These are phyloP conservation scores for Cotesia chilonis DNA, from an alignment of 1,140 invertebrate species.

Conservation along the genomic window DNA sequence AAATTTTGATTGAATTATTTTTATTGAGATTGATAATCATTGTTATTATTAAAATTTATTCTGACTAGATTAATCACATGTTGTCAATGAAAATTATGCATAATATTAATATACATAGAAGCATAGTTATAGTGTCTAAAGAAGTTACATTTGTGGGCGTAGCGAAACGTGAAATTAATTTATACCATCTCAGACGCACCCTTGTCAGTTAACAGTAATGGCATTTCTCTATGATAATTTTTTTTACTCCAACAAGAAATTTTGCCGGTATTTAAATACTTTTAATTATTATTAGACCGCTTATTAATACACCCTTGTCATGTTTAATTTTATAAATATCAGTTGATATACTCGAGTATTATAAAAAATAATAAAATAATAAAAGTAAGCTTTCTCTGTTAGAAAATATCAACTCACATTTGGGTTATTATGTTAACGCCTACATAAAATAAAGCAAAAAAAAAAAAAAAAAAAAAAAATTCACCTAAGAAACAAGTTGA, in stretches of 20 bases:
- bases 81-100: slow-evolving; percentile 2
- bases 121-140: neutral
- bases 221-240: slow-evolving; percentile 10
- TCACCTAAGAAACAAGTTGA: neutral
- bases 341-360: no score
- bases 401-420: neutral
- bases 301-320: neutral
- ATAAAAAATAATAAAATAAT: neutral
- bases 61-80: slow-evolving; percentile 9
- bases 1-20: no score
- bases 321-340: neutral
- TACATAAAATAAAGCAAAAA: neutral
- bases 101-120: slow-evolving; percentile 1
- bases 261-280: no score
- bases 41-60: neutral
- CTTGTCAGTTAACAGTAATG: slow-evolving; percentile 11
- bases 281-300: no score
- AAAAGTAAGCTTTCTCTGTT: neutral
- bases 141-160: slow-evolving; percentile 4
- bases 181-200: neutral
- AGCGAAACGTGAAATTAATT: slow-evolving; percentile 19
- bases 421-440: slow-evolving; percentile 1
- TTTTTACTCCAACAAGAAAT: neutral
- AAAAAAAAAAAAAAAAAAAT: neutral
- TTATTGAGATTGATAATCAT: no score